phyloP scores from a whole-genome alignment of 2,113 vertebrate species.

The Herpetotheres cachinnans region DNA sequence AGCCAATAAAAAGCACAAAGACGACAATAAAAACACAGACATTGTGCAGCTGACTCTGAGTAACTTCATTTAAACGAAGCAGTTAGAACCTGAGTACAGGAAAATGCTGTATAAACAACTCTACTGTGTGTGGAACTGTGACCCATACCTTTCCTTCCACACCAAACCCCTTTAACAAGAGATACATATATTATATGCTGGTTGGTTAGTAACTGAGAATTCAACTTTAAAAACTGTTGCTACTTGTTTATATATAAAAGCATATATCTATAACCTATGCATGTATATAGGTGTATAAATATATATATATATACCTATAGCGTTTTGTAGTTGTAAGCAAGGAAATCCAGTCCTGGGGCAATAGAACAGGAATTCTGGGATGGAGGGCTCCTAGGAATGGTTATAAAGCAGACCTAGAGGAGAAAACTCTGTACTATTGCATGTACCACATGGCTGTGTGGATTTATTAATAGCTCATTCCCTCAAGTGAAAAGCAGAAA shows the following conservation, averaged over 20 bases:
- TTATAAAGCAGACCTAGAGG: neutral
- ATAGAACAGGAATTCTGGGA: neutral
- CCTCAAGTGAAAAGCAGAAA: neutral
- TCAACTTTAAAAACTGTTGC: neutral
- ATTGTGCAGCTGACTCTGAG: neutral
- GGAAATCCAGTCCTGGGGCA: neutral
- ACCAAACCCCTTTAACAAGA: neutral
- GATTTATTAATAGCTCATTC: neutral
- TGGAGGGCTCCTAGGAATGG: neutral
- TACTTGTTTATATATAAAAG: neutral
- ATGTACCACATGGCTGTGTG: neutral
- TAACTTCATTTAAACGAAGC: neutral
- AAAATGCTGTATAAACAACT: neutral
- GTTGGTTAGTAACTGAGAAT: neutral
- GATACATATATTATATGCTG: fast-evolving
- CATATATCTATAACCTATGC: neutral
- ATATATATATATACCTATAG: neutral
- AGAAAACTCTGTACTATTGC: neutral
- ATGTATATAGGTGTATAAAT: neutral
- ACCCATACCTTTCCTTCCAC: neutral
- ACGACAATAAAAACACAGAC: neutral
- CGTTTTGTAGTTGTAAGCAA: neutral
- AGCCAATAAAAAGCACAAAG: neutral
- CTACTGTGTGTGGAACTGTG: neutral
- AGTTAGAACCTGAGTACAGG: neutral